These are phyloP conservation scores for Poecilus cupreus DNA, from an alignment of 2,888 invertebrate species.

Conservation along the genomic window DNA sequence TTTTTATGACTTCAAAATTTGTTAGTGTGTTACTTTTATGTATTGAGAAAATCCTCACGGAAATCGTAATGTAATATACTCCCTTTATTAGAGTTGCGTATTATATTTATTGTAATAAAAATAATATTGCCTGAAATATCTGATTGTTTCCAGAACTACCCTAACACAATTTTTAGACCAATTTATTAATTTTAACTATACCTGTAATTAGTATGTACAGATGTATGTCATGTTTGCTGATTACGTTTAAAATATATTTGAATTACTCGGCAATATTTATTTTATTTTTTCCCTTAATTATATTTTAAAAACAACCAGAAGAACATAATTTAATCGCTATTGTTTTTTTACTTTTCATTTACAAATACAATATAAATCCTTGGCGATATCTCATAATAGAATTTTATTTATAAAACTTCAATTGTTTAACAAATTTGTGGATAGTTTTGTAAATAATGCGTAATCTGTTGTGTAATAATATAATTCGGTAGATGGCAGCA, in stretches of 20 bases:
- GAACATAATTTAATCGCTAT: too few relatives aligned
- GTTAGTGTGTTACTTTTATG: slow-evolving; percentile 14
- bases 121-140: slow-evolving; percentile 19
- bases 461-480: neutral
- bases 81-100: slow-evolving; percentile 18
- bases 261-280: neutral
- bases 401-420: neutral
- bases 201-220: neutral
- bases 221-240: slow-evolving; percentile 1
- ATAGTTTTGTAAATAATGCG: neutral
- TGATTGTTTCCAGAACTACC: neutral
- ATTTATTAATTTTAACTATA: neutral
- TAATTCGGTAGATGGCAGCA: slow-evolving; percentile 39
- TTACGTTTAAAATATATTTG: slow-evolving; percentile 17
- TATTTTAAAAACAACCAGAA: too few relatives aligned
- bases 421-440: neutral
- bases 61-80: slow-evolving; percentile 26
- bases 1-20: slow-evolving; percentile 38
- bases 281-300: neutral
- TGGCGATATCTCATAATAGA: too few relatives aligned
- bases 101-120: slow-evolving; percentile 32
- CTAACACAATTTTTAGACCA: neutral
- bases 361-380: too few relatives aligned
- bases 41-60: neutral
- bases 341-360: too few relatives aligned